These are phyloP conservation scores for Labrus mixtus DNA, from an alignment of 2,113 vertebrate species.

Conservation along the genomic window DNA sequence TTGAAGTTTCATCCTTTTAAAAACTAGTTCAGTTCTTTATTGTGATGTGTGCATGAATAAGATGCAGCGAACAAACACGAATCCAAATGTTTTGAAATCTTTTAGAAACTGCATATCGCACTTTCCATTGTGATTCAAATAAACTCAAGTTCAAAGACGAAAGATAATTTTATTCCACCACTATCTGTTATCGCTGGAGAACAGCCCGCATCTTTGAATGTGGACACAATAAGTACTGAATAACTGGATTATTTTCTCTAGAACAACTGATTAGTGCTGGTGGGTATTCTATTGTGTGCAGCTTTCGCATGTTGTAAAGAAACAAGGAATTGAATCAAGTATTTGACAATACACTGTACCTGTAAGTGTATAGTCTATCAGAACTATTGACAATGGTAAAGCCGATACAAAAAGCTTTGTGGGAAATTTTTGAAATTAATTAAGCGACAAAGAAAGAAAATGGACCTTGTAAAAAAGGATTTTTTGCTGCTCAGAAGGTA, in stretches of 20 bases:
- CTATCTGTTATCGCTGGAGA: constrained; percentile 72
- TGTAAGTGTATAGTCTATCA: constrained; percentile 12
- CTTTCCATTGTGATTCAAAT: constrained; percentile 69
- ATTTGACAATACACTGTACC: constrained; percentile 41
- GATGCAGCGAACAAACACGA: constrained; percentile 44
- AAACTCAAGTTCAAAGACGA: constrained; percentile 55
- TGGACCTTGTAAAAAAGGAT: not conserved
- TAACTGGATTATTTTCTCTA: constrained; percentile 58
- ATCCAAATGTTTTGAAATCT: constrained; percentile 45
- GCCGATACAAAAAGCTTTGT: not conserved
- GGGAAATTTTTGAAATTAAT: constrained; percentile 11
- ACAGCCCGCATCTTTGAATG: constrained; percentile 72
- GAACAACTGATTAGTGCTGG: constrained; percentile 49
- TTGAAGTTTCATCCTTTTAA: constrained; percentile 11
- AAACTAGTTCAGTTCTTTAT: constrained; percentile 29
- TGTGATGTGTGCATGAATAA: constrained; percentile 38
- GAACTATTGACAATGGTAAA: constrained; percentile 32
- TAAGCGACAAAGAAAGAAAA: not conserved
- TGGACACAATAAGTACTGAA: constrained; percentile 61
- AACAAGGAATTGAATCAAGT: constrained; percentile 46
- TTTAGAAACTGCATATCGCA: constrained; percentile 34
- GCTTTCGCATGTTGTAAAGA: constrained; percentile 36
- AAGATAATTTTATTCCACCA: constrained; percentile 56
- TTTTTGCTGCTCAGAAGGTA: not conserved
- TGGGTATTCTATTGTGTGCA: constrained; percentile 54